These are phyloP conservation scores for Varanus salvator DNA, from an alignment of 2,113 vertebrate species.

Conservation along the genomic window DNA sequence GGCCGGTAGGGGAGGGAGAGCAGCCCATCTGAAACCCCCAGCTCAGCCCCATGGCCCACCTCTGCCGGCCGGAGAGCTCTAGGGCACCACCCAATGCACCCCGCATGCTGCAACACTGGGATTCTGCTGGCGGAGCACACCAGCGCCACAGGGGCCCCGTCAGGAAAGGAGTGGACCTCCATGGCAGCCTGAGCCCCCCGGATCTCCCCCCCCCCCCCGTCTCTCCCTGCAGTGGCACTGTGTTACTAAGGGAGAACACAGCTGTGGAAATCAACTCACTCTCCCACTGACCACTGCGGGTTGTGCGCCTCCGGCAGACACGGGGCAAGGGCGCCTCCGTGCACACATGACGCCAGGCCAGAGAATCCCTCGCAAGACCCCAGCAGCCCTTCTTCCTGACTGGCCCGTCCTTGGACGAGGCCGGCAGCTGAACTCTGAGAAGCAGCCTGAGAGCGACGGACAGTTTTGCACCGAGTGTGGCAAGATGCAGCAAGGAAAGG, in stretches of 20 bases:
- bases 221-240: too few species aligned
- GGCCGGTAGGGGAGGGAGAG: neutral
- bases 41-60: neutral
- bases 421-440: neutral
- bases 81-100: neutral
- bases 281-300: too few species aligned
- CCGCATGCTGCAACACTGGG: too few species aligned
- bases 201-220: neutral
- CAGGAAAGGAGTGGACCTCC: too few species aligned
- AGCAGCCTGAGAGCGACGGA: neutral
- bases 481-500: neutral
- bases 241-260: neutral
- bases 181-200: neutral
- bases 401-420: too few species aligned
- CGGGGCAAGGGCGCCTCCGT: too few species aligned
- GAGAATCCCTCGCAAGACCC: too few species aligned
- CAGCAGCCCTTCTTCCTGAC: too few species aligned
- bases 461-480: neutral
- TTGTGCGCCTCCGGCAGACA: too few species aligned
- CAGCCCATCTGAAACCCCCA: neutral
- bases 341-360: too few species aligned
- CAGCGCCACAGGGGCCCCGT: neutral
- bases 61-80: neutral
- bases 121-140: too few species aligned
- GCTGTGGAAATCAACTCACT: neutral